phyloP scores from a whole-genome alignment of 2,797 vertebrate genomes.

The Enteromius fasciolatus region DNA sequence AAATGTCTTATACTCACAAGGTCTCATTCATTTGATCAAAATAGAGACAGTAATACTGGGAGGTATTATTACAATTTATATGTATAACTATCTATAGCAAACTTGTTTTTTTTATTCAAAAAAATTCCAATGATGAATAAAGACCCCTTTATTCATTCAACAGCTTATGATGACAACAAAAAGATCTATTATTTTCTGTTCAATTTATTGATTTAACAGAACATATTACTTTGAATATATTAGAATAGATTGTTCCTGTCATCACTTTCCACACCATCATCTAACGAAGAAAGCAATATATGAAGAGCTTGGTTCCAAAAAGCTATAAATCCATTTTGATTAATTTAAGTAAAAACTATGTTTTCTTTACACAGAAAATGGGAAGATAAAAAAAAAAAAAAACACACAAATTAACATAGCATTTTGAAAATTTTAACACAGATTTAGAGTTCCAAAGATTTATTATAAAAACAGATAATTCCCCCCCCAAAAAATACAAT shows the following conservation, averaged over 20 bases:
- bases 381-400: too few species aligned
- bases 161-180: neutral
- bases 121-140: neutral
- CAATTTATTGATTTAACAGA: neutral
- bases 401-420: too few species aligned
- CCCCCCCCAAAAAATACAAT: too few species aligned
- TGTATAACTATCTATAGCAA: neutral
- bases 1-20: neutral
- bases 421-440: too few species aligned
- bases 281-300: neutral
- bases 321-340: too few species aligned
- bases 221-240: neutral
- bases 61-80: neutral
- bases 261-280: neutral
- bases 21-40: neutral
- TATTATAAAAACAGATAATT: too few species aligned
- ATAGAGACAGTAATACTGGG: neutral
- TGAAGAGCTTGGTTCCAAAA: too few species aligned
- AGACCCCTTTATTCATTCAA: neutral
- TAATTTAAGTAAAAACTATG: too few species aligned
- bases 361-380: too few species aligned
- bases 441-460: too few species aligned
- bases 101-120: neutral
- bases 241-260: neutral
- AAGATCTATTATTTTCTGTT: neutral